Conservation (phyloP, 1,140 invertebrate species). For the Drosophila tristis region DNA sequence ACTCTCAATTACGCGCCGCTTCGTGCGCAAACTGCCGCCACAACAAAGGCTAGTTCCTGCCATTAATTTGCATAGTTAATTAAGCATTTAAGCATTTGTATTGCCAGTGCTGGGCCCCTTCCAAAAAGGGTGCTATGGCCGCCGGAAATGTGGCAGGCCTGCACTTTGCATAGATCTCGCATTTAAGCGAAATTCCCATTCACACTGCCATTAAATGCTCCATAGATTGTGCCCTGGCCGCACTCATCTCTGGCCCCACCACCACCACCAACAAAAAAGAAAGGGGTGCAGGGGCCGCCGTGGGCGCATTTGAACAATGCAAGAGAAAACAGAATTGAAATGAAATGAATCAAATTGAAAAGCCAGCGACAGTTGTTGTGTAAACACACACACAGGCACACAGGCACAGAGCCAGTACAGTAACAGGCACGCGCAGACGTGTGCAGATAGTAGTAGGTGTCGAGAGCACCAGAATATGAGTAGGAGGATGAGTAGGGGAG, state of each 20-base stretch:
- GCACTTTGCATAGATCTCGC: too few species aligned
- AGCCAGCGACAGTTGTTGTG: conserved; percentile 65
- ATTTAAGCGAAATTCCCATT: too few species aligned
- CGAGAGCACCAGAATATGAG: conserved; percentile 27
- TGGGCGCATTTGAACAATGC: conserved; percentile 42
- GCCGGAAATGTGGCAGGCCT: too few species aligned
- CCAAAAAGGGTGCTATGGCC: too few species aligned
- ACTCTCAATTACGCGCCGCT: too few species aligned
- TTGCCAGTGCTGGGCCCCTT: too few species aligned
- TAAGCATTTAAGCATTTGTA: too few species aligned
- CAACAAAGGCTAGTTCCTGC: too few species aligned
- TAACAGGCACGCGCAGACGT: neutral
- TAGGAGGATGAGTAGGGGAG: neutral
- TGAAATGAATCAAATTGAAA: conserved; percentile 78
- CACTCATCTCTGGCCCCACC: neutral
- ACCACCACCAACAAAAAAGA: neutral
- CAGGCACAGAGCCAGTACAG: neutral
- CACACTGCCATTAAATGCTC: neutral
- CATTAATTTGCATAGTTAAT: too few species aligned
- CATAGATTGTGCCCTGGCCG: neutral
- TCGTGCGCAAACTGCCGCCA: too few species aligned
- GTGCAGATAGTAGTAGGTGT: conserved; percentile 9
- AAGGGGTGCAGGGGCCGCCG: conserved; percentile 21
- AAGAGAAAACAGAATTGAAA: conserved; percentile 56
- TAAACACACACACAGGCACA: conserved; percentile 30